Evolutionary conservation across 2,888 invertebrate genomes (phyloP).

Genomic region (Emesis furor): DNA sequence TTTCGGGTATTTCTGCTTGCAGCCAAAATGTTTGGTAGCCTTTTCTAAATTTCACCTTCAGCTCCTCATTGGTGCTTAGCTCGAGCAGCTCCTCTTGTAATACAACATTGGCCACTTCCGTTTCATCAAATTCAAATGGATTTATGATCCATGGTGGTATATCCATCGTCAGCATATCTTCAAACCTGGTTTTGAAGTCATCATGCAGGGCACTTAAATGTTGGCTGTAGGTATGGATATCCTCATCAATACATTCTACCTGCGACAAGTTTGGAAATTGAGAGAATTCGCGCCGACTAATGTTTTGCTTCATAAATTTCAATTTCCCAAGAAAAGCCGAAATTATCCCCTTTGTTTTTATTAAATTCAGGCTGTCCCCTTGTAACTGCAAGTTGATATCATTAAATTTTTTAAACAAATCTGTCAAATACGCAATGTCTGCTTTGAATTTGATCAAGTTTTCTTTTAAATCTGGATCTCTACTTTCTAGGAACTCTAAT

Average conservation of each 20-base stretch:
- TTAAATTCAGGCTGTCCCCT: slow-evolving; percentile 76
- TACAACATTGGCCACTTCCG: too few relatives aligned
- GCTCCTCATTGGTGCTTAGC: too few relatives aligned
- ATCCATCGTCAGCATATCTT: too few relatives aligned
- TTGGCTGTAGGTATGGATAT: too few relatives aligned
- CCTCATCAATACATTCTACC: slow-evolving; percentile 65
- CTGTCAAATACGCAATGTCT: slow-evolving; percentile 75
- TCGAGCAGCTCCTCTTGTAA: too few relatives aligned
- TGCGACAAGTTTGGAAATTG: slow-evolving; percentile 43
- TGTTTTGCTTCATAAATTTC: slow-evolving; percentile 70
- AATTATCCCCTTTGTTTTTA: slow-evolving; percentile 75
- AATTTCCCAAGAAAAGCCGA: slow-evolving; percentile 75
- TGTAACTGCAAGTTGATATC: slow-evolving; percentile 54
- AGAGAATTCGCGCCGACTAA: slow-evolving; percentile 33
- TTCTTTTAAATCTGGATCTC: slow-evolving; percentile 49
- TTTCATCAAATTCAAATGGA: too few relatives aligned
- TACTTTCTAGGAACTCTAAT: slow-evolving; percentile 42
- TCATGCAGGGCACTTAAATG: too few relatives aligned
- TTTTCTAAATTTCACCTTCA: too few relatives aligned
- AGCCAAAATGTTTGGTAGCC: too few relatives aligned
- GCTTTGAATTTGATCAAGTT: slow-evolving; percentile 81
- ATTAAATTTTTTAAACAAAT: slow-evolving; percentile 62
- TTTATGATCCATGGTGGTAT: too few relatives aligned
- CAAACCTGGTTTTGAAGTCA: too few relatives aligned
- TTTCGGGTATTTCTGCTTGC: too few relatives aligned